Evolutionary conservation across 1,140 invertebrate genomes (phyloP).

Genomic region (Zaprionus inermis): DNA sequence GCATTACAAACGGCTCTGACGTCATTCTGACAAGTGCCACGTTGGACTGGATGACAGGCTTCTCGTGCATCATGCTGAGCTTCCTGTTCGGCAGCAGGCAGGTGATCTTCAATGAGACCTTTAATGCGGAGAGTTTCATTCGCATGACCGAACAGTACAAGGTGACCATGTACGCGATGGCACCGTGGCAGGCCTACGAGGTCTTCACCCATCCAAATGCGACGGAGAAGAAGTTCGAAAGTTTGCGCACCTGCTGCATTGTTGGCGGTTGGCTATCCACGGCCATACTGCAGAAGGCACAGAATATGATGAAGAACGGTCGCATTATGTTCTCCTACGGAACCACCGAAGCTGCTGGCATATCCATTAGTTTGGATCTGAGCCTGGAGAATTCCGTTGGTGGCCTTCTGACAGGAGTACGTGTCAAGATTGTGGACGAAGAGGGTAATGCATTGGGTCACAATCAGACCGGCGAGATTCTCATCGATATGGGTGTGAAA

Average conservation of each 20-base stretch:
- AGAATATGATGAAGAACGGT: constrained; percentile 35
- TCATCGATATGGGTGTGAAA: constrained; percentile 48
- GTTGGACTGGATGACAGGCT: constrained; percentile 59
- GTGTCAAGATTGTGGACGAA: constrained; percentile 78
- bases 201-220: constrained; percentile 53
- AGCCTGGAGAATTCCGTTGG: constrained; percentile 54
- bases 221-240: constrained; percentile 29
- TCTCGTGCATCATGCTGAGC: constrained; percentile 52
- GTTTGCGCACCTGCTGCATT: constrained; percentile 29
- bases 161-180: constrained; percentile 46
- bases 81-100: constrained; percentile 45
- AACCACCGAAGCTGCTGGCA: constrained; percentile 56
- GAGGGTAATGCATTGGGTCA: constrained; percentile 52
- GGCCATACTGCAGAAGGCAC: constrained; percentile 36
- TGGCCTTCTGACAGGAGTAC: constrained; percentile 39
- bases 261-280: constrained; percentile 54
- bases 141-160: constrained; percentile 57
- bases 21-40: constrained; percentile 58
- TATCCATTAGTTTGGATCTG: constrained; percentile 38
- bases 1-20: constrained; percentile 43
- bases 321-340: constrained; percentile 60
- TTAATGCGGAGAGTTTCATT: constrained; percentile 47
- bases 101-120: constrained; percentile 52
- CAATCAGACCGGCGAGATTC: constrained; percentile 63
- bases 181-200: constrained; percentile 67